phyloP scores from a whole-genome alignment of 2,797 vertebrate genomes.

The Rhincodon typus region DNA sequence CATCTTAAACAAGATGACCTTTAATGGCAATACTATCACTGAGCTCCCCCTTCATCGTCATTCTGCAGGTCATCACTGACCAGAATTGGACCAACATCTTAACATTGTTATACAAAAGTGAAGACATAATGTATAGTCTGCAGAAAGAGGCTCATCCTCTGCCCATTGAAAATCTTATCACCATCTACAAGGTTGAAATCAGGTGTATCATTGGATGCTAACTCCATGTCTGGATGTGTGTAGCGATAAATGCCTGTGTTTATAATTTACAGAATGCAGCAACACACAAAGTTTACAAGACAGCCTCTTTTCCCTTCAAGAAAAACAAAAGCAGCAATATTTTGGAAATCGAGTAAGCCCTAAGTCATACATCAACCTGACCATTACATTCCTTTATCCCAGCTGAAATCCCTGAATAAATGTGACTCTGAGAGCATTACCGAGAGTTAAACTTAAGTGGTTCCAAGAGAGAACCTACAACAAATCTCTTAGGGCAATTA shows the following conservation, averaged over 20 bases:
- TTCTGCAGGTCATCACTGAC: neutral
- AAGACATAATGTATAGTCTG: neutral
- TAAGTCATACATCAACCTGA: neutral
- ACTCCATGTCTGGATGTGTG: neutral
- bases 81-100: neutral
- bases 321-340: neutral
- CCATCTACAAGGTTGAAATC: neutral
- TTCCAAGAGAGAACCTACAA: neutral
- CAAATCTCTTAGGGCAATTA: neutral
- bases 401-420: neutral
- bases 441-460: neutral
- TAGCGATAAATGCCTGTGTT: neutral
- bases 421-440: neutral
- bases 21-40: neutral
- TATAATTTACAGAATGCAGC: neutral
- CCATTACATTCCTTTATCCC: neutral
- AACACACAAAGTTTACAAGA: neutral
- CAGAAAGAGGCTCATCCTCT: neutral
- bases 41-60: neutral
- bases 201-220: neutral
- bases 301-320: neutral
- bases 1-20: neutral
- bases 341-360: neutral
- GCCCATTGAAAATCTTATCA: neutral
- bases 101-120: neutral